Evolutionary conservation across 2,888 invertebrate genomes (phyloP).

Genomic region (Caradrina kadenii): DNA sequence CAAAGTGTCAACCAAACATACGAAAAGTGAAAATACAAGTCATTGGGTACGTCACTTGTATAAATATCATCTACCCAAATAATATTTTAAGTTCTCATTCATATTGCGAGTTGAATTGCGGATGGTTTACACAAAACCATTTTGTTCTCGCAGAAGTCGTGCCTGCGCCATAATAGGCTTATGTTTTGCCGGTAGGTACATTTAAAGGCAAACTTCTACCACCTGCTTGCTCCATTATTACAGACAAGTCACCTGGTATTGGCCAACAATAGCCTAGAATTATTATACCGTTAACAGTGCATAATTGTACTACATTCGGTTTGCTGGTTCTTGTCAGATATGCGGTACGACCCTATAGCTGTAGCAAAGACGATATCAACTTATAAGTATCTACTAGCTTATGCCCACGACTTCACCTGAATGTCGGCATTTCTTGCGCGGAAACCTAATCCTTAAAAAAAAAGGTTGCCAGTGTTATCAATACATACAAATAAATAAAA

Average conservation of each 20-base stretch:
- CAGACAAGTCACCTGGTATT: conserved; percentile 63
- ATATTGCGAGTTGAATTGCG: conserved; percentile 13
- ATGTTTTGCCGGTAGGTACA: conserved; percentile 26
- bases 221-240: conserved; percentile 68
- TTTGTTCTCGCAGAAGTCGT: conserved; percentile 34
- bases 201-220: conserved; percentile 46
- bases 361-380: conserved; percentile 22
- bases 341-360: conserved; percentile 15
- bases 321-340: conserved; percentile 39
- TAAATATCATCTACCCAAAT: conserved; percentile 6
- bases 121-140: conserved; percentile 23
- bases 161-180: conserved; percentile 13
- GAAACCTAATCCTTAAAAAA: no score
- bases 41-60: conserved; percentile 22
- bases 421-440: no score
- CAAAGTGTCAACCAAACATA: neutral
- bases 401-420: no score
- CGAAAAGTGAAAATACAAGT: conserved; percentile 3
- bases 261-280: conserved; percentile 62
- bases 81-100: conserved; percentile 30
- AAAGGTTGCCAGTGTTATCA: no score
- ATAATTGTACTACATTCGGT: conserved; percentile 59
- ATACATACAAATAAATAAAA: no score
- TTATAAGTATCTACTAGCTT: conserved; percentile 10
- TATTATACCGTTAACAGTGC: conserved; percentile 62